Conservation (phyloP, 2,888 invertebrate species). For the Melinopterus prodromus region DNA sequence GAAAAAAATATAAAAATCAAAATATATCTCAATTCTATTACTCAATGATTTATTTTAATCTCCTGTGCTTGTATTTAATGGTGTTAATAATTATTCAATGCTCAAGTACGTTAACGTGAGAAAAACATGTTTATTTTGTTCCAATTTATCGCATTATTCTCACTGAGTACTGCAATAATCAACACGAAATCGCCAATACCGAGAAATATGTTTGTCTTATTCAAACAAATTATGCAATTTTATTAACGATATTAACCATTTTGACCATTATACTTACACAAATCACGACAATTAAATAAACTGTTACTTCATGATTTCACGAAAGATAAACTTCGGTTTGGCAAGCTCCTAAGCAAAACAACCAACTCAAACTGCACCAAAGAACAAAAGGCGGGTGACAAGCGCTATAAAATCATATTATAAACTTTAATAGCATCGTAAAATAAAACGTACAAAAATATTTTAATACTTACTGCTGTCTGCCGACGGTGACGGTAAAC, state of each 20-base stretch:
- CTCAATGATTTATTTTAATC: background rate
- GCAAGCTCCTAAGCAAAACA: background rate
- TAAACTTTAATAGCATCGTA: conserved; percentile 4
- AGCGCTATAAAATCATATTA: conserved; percentile 7
- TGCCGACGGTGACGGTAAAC: conserved; percentile 51
- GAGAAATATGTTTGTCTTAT: too few species aligned
- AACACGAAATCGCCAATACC: background rate
- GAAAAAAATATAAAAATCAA: too few species aligned
- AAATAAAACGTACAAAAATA: conserved; percentile 18
- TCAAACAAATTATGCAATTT: too few species aligned
- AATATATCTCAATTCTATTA: background rate
- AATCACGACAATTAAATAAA: background rate
- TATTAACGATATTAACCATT: too few species aligned
- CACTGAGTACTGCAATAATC: background rate
- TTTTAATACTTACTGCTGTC: conserved; percentile 57
- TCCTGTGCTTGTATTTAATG: background rate
- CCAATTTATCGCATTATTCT: background rate
- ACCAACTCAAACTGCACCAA: background rate
- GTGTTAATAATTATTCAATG: background rate
- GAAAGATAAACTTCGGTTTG: conserved; percentile 9
- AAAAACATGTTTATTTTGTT: background rate
- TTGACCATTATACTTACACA: too few species aligned
- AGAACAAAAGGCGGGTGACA: background rate
- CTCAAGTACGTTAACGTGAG: background rate
- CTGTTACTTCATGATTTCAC: background rate